A percentile compares a stretch with the other conserved stretches of the same genome.
Conservation (phyloP, 2,888 invertebrate species). For the Metopia argyrocephala region DNA sequence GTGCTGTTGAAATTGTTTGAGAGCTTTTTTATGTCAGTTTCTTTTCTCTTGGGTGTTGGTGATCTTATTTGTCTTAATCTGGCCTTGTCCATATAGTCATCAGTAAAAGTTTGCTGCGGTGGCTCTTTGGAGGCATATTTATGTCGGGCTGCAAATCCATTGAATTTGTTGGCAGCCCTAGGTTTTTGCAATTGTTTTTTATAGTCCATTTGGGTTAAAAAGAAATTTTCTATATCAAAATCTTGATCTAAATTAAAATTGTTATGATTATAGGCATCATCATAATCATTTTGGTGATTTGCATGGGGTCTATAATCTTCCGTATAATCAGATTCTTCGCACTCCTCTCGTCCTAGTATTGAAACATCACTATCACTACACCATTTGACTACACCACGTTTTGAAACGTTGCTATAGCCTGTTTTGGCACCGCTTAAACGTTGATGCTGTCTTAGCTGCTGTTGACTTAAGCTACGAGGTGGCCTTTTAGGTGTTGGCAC, state of each 20-base stretch:
- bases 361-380: constrained; percentile 78
- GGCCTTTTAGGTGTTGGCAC: constrained; percentile 72
- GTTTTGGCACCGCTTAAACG: constrained; percentile 69
- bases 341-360: constrained; percentile 66
- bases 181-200: constrained; percentile 52
- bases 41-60: constrained; percentile 49
- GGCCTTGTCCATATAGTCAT: constrained; percentile 62
- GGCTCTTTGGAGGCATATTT: constrained; percentile 38
- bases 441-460: constrained; percentile 75
- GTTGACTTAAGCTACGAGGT: constrained; percentile 75
- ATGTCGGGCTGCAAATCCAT: constrained; percentile 43
- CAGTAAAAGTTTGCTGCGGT: constrained; percentile 40
- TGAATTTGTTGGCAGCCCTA: constrained; percentile 41
- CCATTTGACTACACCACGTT: constrained; percentile 72
- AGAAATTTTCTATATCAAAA: constrained; percentile 69
- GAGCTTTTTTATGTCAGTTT: neutral
- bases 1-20: neutral
- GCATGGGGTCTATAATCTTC: constrained; percentile 49
- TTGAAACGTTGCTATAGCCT: constrained; percentile 13
- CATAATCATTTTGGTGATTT: constrained; percentile 36
- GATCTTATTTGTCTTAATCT: constrained; percentile 60
- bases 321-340: constrained; percentile 62
- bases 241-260: constrained; percentile 70
- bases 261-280: constrained; percentile 57
- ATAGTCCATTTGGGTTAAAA: constrained; percentile 63